Evolutionary conservation across 1,140 invertebrate genomes (phyloP), one percentile per base, ranked within the genome.

Genomic region (Myzus persicae): DNA sequence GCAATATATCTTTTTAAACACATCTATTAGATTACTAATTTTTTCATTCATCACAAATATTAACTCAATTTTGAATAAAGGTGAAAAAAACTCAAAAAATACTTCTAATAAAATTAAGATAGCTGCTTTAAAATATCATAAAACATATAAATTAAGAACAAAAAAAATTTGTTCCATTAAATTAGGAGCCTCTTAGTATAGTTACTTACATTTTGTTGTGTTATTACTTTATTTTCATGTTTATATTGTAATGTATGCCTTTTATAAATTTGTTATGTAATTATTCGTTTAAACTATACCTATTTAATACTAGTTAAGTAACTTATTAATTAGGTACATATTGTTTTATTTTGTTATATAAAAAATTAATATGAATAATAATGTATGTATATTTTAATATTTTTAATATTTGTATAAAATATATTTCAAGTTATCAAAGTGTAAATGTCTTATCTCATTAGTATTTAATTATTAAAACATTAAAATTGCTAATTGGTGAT

Each of bases 321-420:
- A 54, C 51, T 54, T 54, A 54, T 54, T 54, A 54, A 54, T 54
- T 54, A 24, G 51, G 22, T n/a, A n/a, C n/a, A 76, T 76, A n/a
- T 76, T 76, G n/a, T 76, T n/a, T 76, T 76, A 76, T n/a, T n/a
- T 76, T 76, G n/a, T n/a, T 76, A 76, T 76, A 76, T 76, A 76
- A n/a, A 76, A n/a, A n/a, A 76, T 76, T 76, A n/a, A 76, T 76
- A n/a, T 76, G 1, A 8, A 24, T 54, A 76, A 76, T 76, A n/a
- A n/a, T 76, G 1, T 76, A 11, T 76, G 67, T 76, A 76, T 54
- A 76, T 76, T n/a, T 76, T n/a, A 76, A 76, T 76, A 4, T 76
- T 76, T n/a, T 76, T n/a, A n/a, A n/a, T n/a, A n/a, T n/a, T n/a
- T n/a, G n/a, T 76, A n/a, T 76, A n/a, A 76, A n/a, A 76, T 76